These are phyloP conservation scores for Rhea americana DNA, from an alignment of 2,113 vertebrate species.

Conservation along the genomic window DNA sequence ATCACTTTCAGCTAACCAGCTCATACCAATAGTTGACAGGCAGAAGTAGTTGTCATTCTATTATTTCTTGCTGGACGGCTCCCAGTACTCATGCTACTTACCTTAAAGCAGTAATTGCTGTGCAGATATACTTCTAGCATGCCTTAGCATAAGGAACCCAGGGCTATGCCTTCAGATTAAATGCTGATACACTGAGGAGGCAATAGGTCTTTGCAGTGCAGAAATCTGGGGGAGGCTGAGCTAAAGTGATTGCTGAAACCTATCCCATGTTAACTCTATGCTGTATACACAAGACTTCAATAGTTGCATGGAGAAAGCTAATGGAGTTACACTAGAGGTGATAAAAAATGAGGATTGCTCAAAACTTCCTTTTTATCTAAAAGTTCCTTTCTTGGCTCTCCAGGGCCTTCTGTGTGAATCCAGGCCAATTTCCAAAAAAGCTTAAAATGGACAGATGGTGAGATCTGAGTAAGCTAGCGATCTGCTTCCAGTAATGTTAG, in stretches of 20 bases:
- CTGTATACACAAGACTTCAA: neutral
- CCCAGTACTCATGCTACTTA: neutral
- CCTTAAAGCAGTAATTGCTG: neutral
- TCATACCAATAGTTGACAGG: neutral
- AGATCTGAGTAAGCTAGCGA: neutral
- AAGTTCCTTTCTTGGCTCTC: neutral
- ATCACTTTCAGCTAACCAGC: neutral
- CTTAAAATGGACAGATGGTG: neutral
- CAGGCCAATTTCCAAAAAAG: neutral
- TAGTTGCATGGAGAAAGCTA: neutral
- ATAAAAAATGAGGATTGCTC: neutral
- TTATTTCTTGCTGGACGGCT: fast-evolving
- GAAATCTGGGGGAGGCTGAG: neutral
- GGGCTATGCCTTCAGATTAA: neutral
- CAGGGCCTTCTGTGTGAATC: neutral
- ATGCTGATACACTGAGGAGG: fast-evolving
- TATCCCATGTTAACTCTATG: neutral
- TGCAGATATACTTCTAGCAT: fast-evolving
- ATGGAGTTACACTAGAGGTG: neutral
- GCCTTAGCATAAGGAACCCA: neutral
- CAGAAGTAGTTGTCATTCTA: fast-evolving
- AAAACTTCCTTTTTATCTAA: neutral
- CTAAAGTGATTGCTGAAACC: neutral
- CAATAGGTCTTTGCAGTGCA: neutral
- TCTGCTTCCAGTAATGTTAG: neutral